A percentile compares a stretch with the other conserved stretches of the same genome.
Evolutionary conservation across 2,888 invertebrate species (phyloP).

Genomic region (Dynastes tityus): DNA sequence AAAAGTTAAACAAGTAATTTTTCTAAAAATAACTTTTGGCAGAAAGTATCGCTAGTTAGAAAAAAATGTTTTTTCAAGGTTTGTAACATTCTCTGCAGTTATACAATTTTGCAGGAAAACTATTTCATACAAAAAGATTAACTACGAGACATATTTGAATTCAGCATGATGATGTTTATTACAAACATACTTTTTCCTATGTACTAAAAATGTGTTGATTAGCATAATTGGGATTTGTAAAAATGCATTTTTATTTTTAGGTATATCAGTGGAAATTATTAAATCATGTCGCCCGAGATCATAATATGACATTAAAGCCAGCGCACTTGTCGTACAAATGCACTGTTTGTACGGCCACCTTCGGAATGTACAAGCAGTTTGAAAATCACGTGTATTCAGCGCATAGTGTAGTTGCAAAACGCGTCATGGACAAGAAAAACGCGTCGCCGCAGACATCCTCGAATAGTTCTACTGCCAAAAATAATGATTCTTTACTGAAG

Average conservation of each 20-base stretch:
- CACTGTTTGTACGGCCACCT: slow-evolving; percentile 95
- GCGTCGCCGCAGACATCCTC: slow-evolving; percentile 53
- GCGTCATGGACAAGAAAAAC: slow-evolving; percentile 85
- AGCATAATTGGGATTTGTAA: not conserved
- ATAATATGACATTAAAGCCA: slow-evolving; percentile 92
- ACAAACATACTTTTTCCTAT: too few species aligned
- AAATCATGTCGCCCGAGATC: slow-evolving; percentile 93
- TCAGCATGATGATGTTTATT: too few species aligned
- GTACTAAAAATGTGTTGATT: not conserved
- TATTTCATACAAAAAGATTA: too few species aligned
- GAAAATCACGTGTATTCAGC: slow-evolving; percentile 96
- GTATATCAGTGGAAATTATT: slow-evolving; percentile 95
- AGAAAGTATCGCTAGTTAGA: too few species aligned
- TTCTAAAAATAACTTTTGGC: too few species aligned
- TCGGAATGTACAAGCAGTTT: slow-evolving; percentile 95
- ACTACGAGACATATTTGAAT: too few species aligned
- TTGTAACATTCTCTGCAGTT: too few species aligned
- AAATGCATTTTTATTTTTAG: slow-evolving; percentile 70
- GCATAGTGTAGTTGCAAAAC: slow-evolving; percentile 91
- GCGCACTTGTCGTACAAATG: slow-evolving; percentile 96
- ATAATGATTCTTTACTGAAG: slow-evolving; percentile 80
- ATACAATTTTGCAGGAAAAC: too few species aligned
- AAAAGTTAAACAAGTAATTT: too few species aligned
- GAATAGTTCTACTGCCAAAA: slow-evolving; percentile 62
- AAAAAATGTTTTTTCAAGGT: too few species aligned